phyloP scores from a whole-genome alignment of 2,888 invertebrate genomes.

The Desoria tigrina region DNA sequence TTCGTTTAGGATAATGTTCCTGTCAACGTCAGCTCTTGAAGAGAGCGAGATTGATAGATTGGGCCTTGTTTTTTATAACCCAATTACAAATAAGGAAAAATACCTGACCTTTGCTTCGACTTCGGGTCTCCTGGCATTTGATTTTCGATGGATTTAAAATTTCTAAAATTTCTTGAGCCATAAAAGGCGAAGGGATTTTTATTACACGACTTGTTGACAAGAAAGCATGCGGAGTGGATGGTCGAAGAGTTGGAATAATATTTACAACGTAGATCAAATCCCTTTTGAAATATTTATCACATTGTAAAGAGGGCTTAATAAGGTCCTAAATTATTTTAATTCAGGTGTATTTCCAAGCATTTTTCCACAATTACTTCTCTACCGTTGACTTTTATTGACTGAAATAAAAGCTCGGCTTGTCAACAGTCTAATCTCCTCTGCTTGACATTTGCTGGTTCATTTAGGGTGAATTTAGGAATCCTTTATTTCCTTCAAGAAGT shows the following conservation, averaged over 20 bases:
- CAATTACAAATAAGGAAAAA: slow-evolving; percentile 13
- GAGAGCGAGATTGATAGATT: slow-evolving; percentile 5
- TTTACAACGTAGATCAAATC: neutral
- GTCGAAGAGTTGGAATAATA: neutral
- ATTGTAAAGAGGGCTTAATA: slow-evolving; percentile 6
- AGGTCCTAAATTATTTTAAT: slow-evolving; percentile 10
- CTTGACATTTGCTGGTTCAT: neutral
- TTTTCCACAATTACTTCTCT: neutral
- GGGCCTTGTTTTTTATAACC: slow-evolving; percentile 1
- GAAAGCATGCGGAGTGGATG: neutral
- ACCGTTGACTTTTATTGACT: slow-evolving; percentile 1
- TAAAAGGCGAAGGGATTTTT: slow-evolving; percentile 13
- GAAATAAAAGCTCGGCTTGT: neutral
- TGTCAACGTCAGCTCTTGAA: neutral
- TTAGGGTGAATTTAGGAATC: neutral
- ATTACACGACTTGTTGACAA: slow-evolving; percentile 21
- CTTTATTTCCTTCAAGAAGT: neutral
- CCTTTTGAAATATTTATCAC: slow-evolving; percentile 15
- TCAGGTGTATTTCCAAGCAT: slow-evolving; percentile 2
- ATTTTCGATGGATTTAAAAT: neutral
- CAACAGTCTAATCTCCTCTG: too few species aligned
- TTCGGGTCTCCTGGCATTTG: too few species aligned
- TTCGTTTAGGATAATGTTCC: neutral
- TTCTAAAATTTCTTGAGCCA: slow-evolving; percentile 20
- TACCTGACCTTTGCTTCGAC: slow-evolving; percentile 15